A percentile compares a stretch with the other conserved stretches of the same genome.
Evolutionary conservation across 2,113 vertebrate genomes (phyloP).

Genomic region (Electrona antarctica): DNA sequence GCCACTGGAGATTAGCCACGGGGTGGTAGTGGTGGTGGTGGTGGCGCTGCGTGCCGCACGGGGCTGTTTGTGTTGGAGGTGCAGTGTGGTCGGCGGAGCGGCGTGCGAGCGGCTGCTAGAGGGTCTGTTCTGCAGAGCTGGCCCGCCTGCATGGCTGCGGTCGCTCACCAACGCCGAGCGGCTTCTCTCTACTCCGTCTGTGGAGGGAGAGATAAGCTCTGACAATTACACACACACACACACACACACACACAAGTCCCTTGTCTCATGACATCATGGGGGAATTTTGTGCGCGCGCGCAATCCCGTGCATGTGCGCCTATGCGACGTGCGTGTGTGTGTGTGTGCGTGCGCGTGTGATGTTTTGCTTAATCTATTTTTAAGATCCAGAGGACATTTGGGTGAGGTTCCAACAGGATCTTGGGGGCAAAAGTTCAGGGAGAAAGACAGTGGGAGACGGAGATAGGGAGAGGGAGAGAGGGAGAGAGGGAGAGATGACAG

Average conservation of each 20-base stretch:
- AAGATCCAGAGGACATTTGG: slow-evolving; percentile 51
- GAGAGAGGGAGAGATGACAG: neutral
- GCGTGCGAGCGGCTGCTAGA: slow-evolving; percentile 55
- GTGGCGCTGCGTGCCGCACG: neutral
- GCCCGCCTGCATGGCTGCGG: slow-evolving; percentile 51
- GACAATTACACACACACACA: slow-evolving; percentile 27
- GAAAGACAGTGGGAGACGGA: slow-evolving; percentile 5
- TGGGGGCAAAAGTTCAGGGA: slow-evolving; percentile 59
- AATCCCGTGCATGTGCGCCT: too few relatives aligned
- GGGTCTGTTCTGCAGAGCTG: slow-evolving; percentile 46
- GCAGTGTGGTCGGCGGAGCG: slow-evolving; percentile 61
- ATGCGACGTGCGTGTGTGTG: slow-evolving; percentile 25
- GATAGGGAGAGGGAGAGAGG: neutral
- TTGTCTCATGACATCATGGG: slow-evolving; percentile 59
- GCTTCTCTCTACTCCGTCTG: slow-evolving; percentile 60
- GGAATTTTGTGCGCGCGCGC: slow-evolving; percentile 29
- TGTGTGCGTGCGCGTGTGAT: neutral
- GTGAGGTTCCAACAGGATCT: slow-evolving; percentile 57
- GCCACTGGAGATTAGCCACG: too few relatives aligned
- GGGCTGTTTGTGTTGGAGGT: slow-evolving; percentile 65
- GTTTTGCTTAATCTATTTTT: slow-evolving; percentile 63
- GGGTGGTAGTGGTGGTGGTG: too few relatives aligned
- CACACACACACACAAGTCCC: slow-evolving; percentile 12
- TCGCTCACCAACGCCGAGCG: slow-evolving; percentile 57
- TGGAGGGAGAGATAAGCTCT: slow-evolving; percentile 66